Conservation (phyloP, 2,888 invertebrate genomes). For the Pristionchus exspectatus region DNA sequence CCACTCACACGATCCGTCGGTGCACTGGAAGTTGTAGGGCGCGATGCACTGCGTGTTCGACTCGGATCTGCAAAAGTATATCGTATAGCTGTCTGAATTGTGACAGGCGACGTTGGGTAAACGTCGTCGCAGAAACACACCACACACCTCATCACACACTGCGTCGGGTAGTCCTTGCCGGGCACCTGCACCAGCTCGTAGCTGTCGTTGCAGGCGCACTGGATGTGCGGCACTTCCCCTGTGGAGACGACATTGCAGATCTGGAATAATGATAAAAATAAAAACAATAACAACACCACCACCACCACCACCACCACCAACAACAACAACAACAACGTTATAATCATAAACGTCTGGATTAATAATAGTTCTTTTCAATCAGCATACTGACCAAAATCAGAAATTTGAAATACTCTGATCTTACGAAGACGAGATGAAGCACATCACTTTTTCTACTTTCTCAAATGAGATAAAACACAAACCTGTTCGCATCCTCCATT, state of each 20-base stretch:
- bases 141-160: slow-evolving; percentile 71
- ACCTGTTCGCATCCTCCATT: slow-evolving; percentile 90
- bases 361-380: not conserved
- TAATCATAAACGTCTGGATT: too few species aligned
- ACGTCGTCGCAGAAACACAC: not conserved
- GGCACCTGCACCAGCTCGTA: slow-evolving; percentile 88
- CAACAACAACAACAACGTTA: not conserved
- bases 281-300: slow-evolving; percentile 51
- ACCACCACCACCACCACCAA: too few species aligned
- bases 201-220: slow-evolving; percentile 92
- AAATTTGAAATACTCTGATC: not conserved
- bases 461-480: not conserved
- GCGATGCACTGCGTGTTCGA: slow-evolving; percentile 66
- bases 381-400: not conserved
- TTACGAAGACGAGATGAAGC: not conserved
- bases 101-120: not conserved
- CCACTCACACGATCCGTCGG: slow-evolving; percentile 47
- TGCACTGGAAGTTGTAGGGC: slow-evolving; percentile 77
- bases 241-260: slow-evolving; percentile 69
- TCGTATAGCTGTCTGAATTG: not conserved
- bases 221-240: slow-evolving; percentile 82
- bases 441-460: not conserved
- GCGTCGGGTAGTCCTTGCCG: slow-evolving; percentile 74
- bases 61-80: slow-evolving; percentile 29
- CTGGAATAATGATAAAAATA: slow-evolving; percentile 22